A percentile compares a stretch with the other conserved stretches of the same genome.
phyloP scores from a whole-genome alignment of 2,888 invertebrate species.

The Clunio marinus region DNA sequence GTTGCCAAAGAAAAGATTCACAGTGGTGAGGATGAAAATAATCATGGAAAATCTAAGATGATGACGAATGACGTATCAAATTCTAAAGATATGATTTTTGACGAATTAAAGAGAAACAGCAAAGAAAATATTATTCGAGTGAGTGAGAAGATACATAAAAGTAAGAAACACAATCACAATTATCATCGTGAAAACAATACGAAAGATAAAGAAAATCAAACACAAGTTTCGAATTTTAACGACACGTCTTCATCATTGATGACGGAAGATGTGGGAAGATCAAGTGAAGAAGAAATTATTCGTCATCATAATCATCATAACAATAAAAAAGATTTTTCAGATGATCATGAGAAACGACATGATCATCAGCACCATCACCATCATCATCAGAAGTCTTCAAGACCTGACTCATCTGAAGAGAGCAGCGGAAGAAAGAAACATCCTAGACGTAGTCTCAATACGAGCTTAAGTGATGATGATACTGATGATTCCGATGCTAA shows the following conservation, averaged over 20 bases:
- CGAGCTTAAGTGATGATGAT: constrained; percentile 40
- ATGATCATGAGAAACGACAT: constrained; percentile 36
- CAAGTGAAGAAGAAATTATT: constrained; percentile 34
- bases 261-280: constrained; percentile 38
- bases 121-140: constrained; percentile 40
- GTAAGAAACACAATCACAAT: constrained; percentile 40
- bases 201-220: constrained; percentile 40
- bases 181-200: neutral
- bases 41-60: neutral
- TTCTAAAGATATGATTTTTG: constrained; percentile 43
- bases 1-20: constrained; percentile 27
- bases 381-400: constrained; percentile 53
- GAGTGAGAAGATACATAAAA: constrained; percentile 41
- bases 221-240: constrained; percentile 1
- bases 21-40: neutral
- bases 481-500: constrained; percentile 63
- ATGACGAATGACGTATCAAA: neutral
- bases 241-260: constrained; percentile 22
- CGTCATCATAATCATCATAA: constrained; percentile 42
- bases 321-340: constrained; percentile 42
- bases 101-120: constrained; percentile 47
- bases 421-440: constrained; percentile 43
- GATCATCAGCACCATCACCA: constrained; percentile 49
- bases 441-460: constrained; percentile 41
- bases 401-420: constrained; percentile 45